Base-by-base conservation (phyloP, 2,888 invertebrate species). In the Neoitamus cyanurus region DNA sequence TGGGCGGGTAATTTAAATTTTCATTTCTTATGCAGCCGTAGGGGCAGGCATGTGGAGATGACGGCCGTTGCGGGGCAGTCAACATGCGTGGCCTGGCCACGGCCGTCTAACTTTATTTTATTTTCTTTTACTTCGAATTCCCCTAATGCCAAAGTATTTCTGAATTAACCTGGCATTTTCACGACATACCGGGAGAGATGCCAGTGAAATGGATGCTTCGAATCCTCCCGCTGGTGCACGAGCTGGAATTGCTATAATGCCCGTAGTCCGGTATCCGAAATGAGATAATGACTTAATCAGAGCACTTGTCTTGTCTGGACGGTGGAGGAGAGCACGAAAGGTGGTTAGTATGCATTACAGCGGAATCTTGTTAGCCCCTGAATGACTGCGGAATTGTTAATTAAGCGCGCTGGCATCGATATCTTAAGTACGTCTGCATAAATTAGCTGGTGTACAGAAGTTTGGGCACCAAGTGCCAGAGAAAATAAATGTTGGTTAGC, bases 261-360 rank as follows among this genome's bases (percentile, higher is more conserved):
- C 80, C 58, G 7, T 34, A 25, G 69, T 82, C 69, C 34, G 80
- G 69, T 69, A 69, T 69, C 82, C 37, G 31, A 73, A 83, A 73
- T 48, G 34, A 73, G 83, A 83, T 83, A 83, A 83, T 83, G 73
- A 83, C 83, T 83, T 83, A 83, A 83, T 83, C 83, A 83, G 83
- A 83, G 83, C 83, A 75, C 31, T 83, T 75, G 31, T 58, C 48
- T 72, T 30, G 42, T 42, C 28, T 25, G 37, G 48, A 34, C 28
- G 25, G 37, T 3, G 9, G 9, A 15, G 58, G 2, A 25, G 58
- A 15, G 69, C 69, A 69, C 58, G 36, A 58, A 78, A 69, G 48
- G 15, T 82, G 37, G 69, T 82, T 82, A 82, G 48, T 82, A 82
- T 82, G 68, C 82, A 69, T 82, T 82, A 82, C 68, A 69, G 31